phyloP scores from a whole-genome alignment of 2,113 vertebrate species.

The Platysternon megacephalum region DNA sequence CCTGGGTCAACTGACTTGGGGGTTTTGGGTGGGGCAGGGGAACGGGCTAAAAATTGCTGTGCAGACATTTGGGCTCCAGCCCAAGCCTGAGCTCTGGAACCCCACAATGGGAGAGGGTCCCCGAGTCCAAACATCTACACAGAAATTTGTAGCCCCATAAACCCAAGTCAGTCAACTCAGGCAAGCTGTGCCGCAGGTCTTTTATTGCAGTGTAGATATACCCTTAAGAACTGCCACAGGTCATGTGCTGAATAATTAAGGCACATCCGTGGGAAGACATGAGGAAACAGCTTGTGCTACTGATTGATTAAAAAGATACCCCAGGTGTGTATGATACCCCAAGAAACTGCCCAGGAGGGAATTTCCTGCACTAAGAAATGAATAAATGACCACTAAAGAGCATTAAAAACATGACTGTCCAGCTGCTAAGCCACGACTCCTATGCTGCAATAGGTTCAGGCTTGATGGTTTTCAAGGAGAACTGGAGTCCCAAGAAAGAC shows the following conservation, averaged over 20 bases:
- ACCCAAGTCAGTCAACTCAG: not conserved
- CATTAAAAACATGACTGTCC: not conserved
- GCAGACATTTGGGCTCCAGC: too few relatives aligned
- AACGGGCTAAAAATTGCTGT: not conserved
- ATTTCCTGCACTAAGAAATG: too few relatives aligned
- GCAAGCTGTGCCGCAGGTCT: too few relatives aligned
- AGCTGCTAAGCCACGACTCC: not conserved
- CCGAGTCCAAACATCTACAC: too few relatives aligned
- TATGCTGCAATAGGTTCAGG: not conserved
- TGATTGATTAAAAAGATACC: too few relatives aligned
- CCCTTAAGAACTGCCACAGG: not conserved
- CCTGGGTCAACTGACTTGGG: not conserved
- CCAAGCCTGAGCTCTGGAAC: not conserved
- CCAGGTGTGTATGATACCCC: too few relatives aligned
- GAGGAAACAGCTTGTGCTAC: not conserved
- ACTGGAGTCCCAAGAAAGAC: not conserved
- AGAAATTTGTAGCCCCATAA: too few relatives aligned
- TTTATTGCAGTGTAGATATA: too few relatives aligned
- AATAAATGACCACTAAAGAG: not conserved
- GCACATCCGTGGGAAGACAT: not conserved
- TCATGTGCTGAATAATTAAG: not conserved
- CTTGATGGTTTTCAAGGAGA: not conserved
- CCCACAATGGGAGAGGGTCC: too few relatives aligned
- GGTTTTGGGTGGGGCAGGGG: too few relatives aligned
- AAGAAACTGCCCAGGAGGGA: not conserved